Percentiles rank a stretch among this genome's conserved stretches.
Conservation (phyloP, 2,888 invertebrate genomes). For the Pristionchus mayeri region DNA sequence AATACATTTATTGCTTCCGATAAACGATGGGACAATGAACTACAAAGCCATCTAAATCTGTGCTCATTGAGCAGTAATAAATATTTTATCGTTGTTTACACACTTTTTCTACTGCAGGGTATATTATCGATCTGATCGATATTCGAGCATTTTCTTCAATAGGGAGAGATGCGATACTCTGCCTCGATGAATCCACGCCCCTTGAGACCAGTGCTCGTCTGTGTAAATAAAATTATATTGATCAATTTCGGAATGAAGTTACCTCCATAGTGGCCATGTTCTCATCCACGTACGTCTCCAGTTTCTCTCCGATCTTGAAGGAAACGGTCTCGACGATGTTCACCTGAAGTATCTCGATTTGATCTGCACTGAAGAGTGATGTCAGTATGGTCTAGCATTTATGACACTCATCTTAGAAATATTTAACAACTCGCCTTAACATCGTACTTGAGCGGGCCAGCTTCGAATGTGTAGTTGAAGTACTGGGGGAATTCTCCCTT, state of each 20-base stretch:
- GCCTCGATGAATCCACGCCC: slow-evolving; percentile 84
- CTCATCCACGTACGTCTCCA: slow-evolving; percentile 67
- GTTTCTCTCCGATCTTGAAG: slow-evolving; percentile 72
- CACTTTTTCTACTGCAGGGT: neutral
- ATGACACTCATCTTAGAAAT: neutral
- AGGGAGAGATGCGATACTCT: slow-evolving; percentile 79
- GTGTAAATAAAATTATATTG: neutral
- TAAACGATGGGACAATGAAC: no score
- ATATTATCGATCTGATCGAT: neutral
- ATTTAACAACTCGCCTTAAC: slow-evolving; percentile 52
- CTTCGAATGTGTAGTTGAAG: slow-evolving; percentile 69
- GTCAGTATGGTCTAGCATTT: no score
- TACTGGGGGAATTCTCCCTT: slow-evolving; percentile 62
- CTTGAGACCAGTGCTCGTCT: slow-evolving; percentile 81
- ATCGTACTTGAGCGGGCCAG: slow-evolving; percentile 57
- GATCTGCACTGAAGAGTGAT: no score
- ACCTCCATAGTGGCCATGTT: slow-evolving; percentile 80
- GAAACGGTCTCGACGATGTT: slow-evolving; percentile 61
- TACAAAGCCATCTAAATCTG: no score
- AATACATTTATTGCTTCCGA: no score
- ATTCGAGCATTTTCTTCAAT: slow-evolving; percentile 51
- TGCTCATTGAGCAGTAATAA: no score
- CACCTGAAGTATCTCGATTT: slow-evolving; percentile 51
- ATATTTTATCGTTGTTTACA: no score
- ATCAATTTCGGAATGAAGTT: neutral